Conservation (phyloP, 1,140 invertebrate species). For the Cheumatopsyche charites region DNA sequence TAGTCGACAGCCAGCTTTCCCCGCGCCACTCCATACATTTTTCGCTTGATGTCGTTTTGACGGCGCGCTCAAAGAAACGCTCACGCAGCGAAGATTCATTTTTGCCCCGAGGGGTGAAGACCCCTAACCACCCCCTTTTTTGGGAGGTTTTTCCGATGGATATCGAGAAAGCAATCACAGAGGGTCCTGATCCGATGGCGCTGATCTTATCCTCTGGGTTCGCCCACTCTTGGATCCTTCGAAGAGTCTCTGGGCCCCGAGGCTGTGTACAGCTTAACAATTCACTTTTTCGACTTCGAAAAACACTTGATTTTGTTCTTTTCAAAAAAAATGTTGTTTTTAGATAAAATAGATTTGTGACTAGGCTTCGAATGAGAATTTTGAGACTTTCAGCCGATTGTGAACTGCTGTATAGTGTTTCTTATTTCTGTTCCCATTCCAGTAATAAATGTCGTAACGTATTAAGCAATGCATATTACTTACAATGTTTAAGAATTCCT, state of each 20-base stretch:
- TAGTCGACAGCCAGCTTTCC: too few relatives aligned
- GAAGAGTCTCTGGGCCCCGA: neutral
- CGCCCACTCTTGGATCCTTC: too few relatives aligned
- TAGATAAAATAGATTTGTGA: too few relatives aligned
- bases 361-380: too few relatives aligned
- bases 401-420: too few relatives aligned
- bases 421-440: too few relatives aligned
- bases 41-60: slow-evolving; percentile 23
- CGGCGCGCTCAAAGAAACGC: neutral
- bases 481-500: too few relatives aligned
- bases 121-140: neutral
- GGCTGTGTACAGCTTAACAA: neutral
- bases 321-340: too few relatives aligned
- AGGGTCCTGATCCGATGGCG: slow-evolving; percentile 14
- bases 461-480: too few relatives aligned
- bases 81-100: slow-evolving; percentile 1
- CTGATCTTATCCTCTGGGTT: slow-evolving; percentile 19
- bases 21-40: neutral
- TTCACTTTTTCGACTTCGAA: slow-evolving; percentile 6
- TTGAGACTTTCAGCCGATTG: too few relatives aligned
- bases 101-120: neutral
- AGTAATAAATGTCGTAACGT: too few relatives aligned
- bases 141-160: slow-evolving; percentile 13
- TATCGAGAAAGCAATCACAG: slow-evolving; percentile 33
- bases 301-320: too few relatives aligned